Base-by-base conservation (phyloP, 2,888 invertebrate species). In the Tinea semifulvella region DNA sequence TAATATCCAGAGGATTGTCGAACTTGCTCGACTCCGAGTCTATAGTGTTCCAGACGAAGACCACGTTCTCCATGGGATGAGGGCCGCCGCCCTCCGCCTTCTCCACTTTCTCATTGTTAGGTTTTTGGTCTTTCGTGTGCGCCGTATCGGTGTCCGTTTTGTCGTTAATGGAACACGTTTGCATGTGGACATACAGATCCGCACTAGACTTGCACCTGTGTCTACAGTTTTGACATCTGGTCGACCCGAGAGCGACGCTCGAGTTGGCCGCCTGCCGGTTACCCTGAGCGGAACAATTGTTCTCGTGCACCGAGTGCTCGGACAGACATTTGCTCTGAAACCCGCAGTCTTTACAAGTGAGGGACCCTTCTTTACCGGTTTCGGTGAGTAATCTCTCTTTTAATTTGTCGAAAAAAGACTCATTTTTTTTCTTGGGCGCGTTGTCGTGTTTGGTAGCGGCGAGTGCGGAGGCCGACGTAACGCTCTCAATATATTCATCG, bases 201-300 rank as follows among this genome's bases (percentile, higher is more conserved):
- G 87, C 84, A 54, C 91, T 91, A 18, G 91, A 91, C 72, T 94
- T 94, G 68, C 93, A 94, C 48, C 93, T 84, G 64, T 92, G 92
- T 50, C 93, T 85, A 65, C 94, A 94, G 62, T 89, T 88, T 67
- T 92, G 92, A 63, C 94, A 94, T 47, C 94, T 84, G 42, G 91
- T 90, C 10, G 92, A 90, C 50, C 88, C 86, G 56, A 82, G 66
- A 38, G 81, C 65, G 48, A 74, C 70, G 25, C 80, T 58, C 5
- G 82, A 63, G 51, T 67, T 77, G 38, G 68, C 50, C 43, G 62
- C 55, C 31, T 61, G 55, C 47, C 70, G 63, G 61, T 79, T 84
- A 28, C 80, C 57, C 26, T 80, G 68, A 48, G 72, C 64, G 49
- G 84, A 82, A 57, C 88, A 91, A 46, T 75, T 81, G 63, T 90